Percentiles rank a stretch among this genome's conserved stretches.
phyloP scores from a whole-genome alignment of 2,797 vertebrate genomes.

The Enteromius mattozi region DNA sequence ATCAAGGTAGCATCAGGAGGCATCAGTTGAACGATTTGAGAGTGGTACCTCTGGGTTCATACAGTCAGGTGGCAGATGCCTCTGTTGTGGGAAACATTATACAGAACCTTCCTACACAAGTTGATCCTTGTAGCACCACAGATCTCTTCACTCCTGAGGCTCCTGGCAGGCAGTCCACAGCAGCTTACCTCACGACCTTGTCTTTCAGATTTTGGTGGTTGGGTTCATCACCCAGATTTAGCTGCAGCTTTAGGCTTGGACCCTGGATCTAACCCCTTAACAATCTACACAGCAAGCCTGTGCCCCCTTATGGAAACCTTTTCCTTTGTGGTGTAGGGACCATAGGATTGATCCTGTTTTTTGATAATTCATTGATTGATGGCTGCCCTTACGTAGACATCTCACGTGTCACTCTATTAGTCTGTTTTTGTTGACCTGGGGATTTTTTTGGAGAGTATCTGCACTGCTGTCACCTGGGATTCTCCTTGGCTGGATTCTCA shows the following conservation, averaged over 20 bases:
- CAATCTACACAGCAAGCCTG: neutral
- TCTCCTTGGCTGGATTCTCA: neutral
- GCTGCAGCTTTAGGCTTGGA: neutral
- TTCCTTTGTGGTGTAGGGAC: neutral
- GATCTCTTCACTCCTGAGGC: neutral
- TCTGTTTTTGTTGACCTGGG: neutral
- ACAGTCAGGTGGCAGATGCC: neutral
- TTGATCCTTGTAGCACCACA: neutral
- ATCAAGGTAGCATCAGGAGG: neutral
- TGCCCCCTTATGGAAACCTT: neutral
- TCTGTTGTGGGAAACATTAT: neutral
- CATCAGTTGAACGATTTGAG: too few species aligned
- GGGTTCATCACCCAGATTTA: neutral
- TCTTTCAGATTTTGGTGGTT: neutral
- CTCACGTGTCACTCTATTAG: neutral
- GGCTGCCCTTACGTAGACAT: neutral
- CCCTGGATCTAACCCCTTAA: neutral
- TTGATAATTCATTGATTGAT: too few species aligned
- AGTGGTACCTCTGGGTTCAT: neutral
- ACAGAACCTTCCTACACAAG: neutral
- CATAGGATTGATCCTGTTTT: neutral
- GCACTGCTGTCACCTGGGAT: neutral
- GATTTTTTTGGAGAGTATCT: neutral
- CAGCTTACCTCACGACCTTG: neutral
- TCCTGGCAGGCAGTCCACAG: neutral